phyloP scores from a whole-genome alignment of 2,888 invertebrate species.

The Clanis bilineata region DNA sequence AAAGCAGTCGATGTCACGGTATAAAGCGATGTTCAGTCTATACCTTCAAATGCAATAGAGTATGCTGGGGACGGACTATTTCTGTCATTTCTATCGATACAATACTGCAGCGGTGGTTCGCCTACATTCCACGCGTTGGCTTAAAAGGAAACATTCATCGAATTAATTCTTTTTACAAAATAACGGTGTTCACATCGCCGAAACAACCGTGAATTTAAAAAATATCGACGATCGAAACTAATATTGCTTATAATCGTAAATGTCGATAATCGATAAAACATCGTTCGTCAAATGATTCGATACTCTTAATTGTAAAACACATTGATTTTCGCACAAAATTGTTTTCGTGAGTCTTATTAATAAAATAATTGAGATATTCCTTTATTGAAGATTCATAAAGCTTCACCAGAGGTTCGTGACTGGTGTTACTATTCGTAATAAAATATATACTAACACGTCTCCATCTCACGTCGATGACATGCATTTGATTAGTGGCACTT shows the following conservation, averaged over 20 bases:
- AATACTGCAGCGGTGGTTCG: slow-evolving; percentile 7
- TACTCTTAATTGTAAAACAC: slow-evolving; percentile 34
- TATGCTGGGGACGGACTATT: slow-evolving; percentile 58
- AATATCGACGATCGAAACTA: background rate
- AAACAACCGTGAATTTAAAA: background rate
- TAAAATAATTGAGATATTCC: slow-evolving; percentile 7
- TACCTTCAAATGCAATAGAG: slow-evolving; percentile 50
- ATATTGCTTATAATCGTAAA: slow-evolving; percentile 13
- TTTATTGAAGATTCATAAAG: background rate
- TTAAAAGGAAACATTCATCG: background rate
- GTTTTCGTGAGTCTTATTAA: background rate
- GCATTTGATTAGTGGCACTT: slow-evolving; percentile 62
- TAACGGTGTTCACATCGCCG: background rate
- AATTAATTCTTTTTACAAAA: background rate
- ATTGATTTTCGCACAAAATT: background rate
- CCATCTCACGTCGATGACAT: background rate
- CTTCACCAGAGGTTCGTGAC: background rate
- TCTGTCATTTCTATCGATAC: slow-evolving; percentile 14
- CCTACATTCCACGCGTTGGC: background rate
- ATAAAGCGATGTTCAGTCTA: slow-evolving; percentile 38
- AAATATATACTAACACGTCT: background rate
- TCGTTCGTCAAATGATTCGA: slow-evolving; percentile 35
- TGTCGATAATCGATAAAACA: slow-evolving; percentile 23
- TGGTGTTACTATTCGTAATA: background rate
- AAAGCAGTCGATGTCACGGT: slow-evolving; percentile 11